Conservation (phyloP, 2,797 vertebrate genomes). For the Xerus rutilus region DNA sequence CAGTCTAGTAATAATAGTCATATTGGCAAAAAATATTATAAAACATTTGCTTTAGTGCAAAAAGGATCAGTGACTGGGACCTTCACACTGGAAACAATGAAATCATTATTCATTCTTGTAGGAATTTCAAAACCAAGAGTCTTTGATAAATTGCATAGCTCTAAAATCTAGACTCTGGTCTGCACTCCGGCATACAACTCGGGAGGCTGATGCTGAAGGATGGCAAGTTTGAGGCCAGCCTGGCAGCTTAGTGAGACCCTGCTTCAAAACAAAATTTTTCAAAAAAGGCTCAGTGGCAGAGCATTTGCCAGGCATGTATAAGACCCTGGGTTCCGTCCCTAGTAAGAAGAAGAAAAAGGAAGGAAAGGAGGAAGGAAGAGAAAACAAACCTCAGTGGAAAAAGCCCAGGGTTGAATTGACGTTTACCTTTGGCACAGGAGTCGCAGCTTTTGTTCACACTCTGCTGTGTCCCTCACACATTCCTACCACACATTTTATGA, state of each 20-base stretch:
- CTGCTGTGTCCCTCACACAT: not conserved
- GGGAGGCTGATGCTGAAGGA: too few species aligned
- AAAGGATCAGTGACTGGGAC: not conserved
- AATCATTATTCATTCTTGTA: constrained; percentile 34
- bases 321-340: not conserved
- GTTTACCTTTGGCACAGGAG: not conserved
- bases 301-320: too few species aligned
- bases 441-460: constrained; percentile 17
- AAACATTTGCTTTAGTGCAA: constrained; percentile 12
- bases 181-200: not conserved
- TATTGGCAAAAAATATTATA: not conserved
- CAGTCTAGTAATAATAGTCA: not conserved
- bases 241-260: not conserved
- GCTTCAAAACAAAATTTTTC: not conserved
- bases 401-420: constrained; percentile 29
- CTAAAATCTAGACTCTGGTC: constrained; percentile 11
- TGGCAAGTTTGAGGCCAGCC: too few species aligned
- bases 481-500: not conserved
- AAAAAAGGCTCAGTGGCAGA: not conserved
- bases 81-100: constrained; percentile 1
- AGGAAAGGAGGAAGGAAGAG: too few species aligned
- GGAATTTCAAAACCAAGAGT: constrained; percentile 22
- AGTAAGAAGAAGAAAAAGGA: not conserved
- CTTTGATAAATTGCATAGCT: constrained; percentile 9
- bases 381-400: not conserved